Evolutionary conservation across 2,113 vertebrate genomes (phyloP), one percentile per base, ranked within the genome.

Genomic region (Passer montanus): DNA sequence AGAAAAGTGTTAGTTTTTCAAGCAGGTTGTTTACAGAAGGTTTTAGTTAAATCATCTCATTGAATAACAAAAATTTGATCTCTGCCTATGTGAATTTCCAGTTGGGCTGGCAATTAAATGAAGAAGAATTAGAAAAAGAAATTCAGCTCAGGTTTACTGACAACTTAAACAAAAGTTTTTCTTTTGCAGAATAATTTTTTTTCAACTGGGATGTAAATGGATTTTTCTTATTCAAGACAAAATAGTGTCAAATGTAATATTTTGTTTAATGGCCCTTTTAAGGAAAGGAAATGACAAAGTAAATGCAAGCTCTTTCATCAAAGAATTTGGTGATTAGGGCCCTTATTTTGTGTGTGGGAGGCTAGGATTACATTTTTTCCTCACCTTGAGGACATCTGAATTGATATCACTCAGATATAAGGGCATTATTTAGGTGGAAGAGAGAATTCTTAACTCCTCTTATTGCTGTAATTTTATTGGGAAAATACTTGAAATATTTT

Each of bases 331-430:
- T 62, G 70, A 90, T 85, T 69, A 66, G 30, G 33, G 8, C 10
- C 41, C 30, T 70, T 73, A 52, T 46, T 90, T 62, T 68, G 9
- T 37, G 20, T 68, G 83, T 87, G 69, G 56, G 76, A 88, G 70
- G n/a, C 24, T 39, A 64, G 53, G 44, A 76, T 92, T 60, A 59
- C 14, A 13, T 88, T 94, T 60, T 67, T 84, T 89, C 52, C 52
- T 93, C 60, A 90, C 56, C 64, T 87, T 78, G 73, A 89, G 73
- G 60, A 89, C 39, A 64, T 90, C 92, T 92, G 50, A 83, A 80
- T 77, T 5, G 2, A 19, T 83, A 64, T 59, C 64, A 74, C 33
- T 67, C 30, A 10, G 43, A 20, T 84, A 81, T 47, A 44, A 81
- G 35, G n/a, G 10, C 21, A 70, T 47, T 84, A 39, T 89, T 88